These are phyloP conservation scores for Syritta pipiens DNA, from an alignment of 2,888 invertebrate species.

Conservation along the genomic window DNA sequence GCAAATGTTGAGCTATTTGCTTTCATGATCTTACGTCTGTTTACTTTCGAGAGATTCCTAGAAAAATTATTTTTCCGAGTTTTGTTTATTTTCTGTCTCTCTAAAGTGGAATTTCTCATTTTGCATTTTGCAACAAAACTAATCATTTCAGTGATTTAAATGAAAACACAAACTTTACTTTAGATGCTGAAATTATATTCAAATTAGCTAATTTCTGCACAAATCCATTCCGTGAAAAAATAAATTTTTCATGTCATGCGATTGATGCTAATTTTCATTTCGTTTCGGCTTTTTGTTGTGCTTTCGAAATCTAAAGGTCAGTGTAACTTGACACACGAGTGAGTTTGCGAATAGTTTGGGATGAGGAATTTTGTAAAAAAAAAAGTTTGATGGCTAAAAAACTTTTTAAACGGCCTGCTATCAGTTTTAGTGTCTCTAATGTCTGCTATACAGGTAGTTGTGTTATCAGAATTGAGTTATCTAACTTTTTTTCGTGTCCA, in stretches of 20 bases:
- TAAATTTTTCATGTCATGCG: not conserved
- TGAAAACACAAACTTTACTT: not conserved
- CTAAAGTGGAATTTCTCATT: no score
- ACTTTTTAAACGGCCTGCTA: no score
- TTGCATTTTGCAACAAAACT: not conserved
- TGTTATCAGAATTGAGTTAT: no score
- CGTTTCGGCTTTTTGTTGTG: not conserved
- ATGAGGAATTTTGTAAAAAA: no score
- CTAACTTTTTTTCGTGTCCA: no score
- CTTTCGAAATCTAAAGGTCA: constrained; percentile 11
- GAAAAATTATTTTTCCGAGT: no score
- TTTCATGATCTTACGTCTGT: no score
- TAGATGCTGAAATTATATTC: not conserved
- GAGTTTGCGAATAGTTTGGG: no score
- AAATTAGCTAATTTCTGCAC: not conserved
- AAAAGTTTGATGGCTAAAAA: no score
- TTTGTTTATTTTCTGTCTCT: not conserved
- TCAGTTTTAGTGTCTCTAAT: no score
- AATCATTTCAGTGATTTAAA: constrained; percentile 10
- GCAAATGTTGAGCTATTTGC: not conserved
- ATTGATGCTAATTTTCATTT: not conserved
- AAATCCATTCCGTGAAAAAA: not conserved
- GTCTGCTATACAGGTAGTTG: no score
- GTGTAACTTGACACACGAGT: not conserved
- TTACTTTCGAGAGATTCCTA: no score